phyloP scores from a whole-genome alignment of 2,888 invertebrate genomes.

The Agrotis segetum region DNA sequence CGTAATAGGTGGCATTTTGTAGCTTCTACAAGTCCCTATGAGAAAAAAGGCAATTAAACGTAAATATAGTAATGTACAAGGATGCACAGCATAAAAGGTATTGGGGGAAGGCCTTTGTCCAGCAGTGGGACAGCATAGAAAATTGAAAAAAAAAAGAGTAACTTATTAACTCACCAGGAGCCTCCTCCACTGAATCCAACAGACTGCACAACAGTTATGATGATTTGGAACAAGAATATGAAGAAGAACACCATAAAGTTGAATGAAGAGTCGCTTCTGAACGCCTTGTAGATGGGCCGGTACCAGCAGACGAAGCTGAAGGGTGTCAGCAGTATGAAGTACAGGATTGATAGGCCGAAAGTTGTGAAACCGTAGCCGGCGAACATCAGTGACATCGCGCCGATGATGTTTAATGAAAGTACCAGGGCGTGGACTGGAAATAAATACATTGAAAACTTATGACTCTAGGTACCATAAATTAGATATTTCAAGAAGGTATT shows the following conservation, averaged over 20 bases:
- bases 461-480: neutral
- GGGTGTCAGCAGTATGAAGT: slow-evolving; percentile 97
- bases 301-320: slow-evolving; percentile 99
- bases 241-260: slow-evolving; percentile 99
- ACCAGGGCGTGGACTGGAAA: slow-evolving; percentile 96
- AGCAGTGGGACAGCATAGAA: too few species aligned
- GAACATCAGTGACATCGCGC: slow-evolving; percentile 95
- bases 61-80: neutral
- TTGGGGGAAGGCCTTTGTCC: too few species aligned
- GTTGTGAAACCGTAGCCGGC: slow-evolving; percentile 91
- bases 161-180: slow-evolving; percentile 93
- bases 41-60: neutral
- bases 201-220: slow-evolving; percentile 96
- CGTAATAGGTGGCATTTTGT: neutral
- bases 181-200: slow-evolving; percentile 96
- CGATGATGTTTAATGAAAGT: slow-evolving; percentile 96
- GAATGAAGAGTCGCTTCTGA: slow-evolving; percentile 99
- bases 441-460: slow-evolving; percentile 1
- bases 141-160: too few species aligned
- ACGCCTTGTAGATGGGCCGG: slow-evolving; percentile 99
- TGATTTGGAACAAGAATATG: slow-evolving; percentile 98
- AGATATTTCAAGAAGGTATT: neutral
- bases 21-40: neutral
- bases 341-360: slow-evolving; percentile 97
- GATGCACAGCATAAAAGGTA: too few species aligned